phyloP scores from a whole-genome alignment of 1,140 invertebrate genomes.

The Sesamia nonagrioides region DNA sequence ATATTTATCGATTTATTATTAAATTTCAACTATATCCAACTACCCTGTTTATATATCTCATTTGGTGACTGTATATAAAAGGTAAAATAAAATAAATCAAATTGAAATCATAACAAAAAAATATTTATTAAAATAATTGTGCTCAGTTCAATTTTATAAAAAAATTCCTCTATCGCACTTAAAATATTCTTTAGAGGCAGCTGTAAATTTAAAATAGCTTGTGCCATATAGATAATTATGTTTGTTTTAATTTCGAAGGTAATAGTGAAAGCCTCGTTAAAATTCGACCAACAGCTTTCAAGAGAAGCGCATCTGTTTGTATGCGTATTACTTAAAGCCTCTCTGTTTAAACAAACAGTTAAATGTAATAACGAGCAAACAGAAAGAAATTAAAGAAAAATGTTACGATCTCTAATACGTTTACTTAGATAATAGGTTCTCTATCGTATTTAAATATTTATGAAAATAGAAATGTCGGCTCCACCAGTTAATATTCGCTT shows the following conservation, averaged over 20 bases:
- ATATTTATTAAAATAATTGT: no score
- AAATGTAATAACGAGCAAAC: slow-evolving; percentile 30
- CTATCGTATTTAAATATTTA: slow-evolving; percentile 10
- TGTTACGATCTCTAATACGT: slow-evolving; percentile 40
- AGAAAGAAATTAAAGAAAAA: slow-evolving; percentile 42
- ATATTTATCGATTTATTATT: no score
- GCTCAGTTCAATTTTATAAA: no score
- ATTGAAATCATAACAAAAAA: no score
- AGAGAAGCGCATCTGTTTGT: slow-evolving; percentile 38
- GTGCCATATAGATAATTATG: neutral
- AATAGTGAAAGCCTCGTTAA: slow-evolving; percentile 44
- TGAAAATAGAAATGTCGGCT: neutral
- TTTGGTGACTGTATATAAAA: no score
- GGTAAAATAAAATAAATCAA: no score
- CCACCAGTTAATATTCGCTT: neutral
- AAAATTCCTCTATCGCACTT: slow-evolving; percentile 5
- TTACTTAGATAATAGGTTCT: slow-evolving; percentile 31
- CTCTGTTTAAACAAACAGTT: slow-evolving; percentile 38
- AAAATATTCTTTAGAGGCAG: neutral
- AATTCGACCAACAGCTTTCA: slow-evolving; percentile 34
- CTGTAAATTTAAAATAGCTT: neutral
- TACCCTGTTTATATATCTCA: no score
- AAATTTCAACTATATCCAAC: no score
- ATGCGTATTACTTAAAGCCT: slow-evolving; percentile 32
- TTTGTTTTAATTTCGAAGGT: slow-evolving; percentile 33